A percentile compares a stretch with the other conserved stretches of the same genome.
Evolutionary conservation across 2,113 vertebrate genomes (phyloP).

Genomic region (Hypomesus transpacificus): DNA sequence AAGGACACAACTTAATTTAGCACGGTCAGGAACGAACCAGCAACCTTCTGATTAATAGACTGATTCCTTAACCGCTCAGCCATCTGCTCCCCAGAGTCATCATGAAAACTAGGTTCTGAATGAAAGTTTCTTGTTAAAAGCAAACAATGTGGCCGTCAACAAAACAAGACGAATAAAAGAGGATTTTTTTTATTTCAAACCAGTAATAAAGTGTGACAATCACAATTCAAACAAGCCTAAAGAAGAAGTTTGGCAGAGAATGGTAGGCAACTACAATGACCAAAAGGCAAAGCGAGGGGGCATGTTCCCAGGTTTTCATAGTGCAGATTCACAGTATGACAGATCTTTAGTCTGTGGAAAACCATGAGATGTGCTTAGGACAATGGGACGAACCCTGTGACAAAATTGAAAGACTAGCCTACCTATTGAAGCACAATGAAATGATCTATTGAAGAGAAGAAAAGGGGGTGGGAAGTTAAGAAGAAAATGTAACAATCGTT

Average conservation of each 20-base stretch:
- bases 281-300: conserved; percentile 53
- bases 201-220: conserved; percentile 59
- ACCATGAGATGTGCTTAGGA: conserved; percentile 29
- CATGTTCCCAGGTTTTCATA: conserved; percentile 38
- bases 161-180: conserved; percentile 33
- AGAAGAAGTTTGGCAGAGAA: conserved; percentile 53
- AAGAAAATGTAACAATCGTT: not conserved
- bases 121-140: not conserved
- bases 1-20: too few species aligned
- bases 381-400: not conserved
- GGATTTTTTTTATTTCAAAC: conserved; percentile 68
- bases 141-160: not conserved
- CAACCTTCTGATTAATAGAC: too few species aligned
- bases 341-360: conserved; percentile 26
- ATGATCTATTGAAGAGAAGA: not conserved
- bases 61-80: too few species aligned
- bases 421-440: conserved; percentile 13
- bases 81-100: too few species aligned
- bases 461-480: not conserved
- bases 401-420: conserved; percentile 10
- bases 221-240: conserved; percentile 45
- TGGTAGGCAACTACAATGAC: conserved; percentile 56
- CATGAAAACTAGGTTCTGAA: not conserved
- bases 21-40: too few species aligned
- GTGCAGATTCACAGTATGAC: conserved; percentile 49